phyloP scores from a whole-genome alignment of 2,113 vertebrate species.

The Odobenus rosmarus region DNA sequence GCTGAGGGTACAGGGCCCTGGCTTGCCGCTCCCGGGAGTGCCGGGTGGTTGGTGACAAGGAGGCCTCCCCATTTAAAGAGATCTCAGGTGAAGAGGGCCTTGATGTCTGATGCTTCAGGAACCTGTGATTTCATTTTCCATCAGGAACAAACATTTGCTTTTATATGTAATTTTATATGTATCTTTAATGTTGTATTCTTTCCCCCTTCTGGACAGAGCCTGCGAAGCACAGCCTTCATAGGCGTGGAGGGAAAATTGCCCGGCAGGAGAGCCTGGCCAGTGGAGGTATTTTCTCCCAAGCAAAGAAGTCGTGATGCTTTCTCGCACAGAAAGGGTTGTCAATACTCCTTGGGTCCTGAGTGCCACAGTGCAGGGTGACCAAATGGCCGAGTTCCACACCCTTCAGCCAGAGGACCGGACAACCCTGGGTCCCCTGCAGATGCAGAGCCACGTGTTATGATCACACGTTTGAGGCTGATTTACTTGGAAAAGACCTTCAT shows the following conservation, averaged over 20 bases:
- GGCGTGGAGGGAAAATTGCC: background rate
- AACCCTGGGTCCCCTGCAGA: background rate
- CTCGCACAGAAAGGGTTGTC: background rate
- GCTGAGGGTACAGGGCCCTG: background rate
- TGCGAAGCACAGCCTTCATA: background rate
- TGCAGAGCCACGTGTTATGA: rapidly evolving
- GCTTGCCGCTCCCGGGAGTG: background rate
- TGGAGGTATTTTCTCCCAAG: background rate
- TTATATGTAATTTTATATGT: background rate
- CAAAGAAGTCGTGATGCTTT: too few relatives aligned
- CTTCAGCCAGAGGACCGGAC: background rate
- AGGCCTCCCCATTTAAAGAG: background rate
- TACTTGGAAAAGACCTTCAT: too few relatives aligned
- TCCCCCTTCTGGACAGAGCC: background rate
- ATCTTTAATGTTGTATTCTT: background rate
- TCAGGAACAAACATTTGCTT: background rate
- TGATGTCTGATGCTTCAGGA: rapidly evolving
- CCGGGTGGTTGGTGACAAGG: background rate
- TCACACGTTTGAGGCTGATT: too few relatives aligned
- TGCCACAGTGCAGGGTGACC: background rate
- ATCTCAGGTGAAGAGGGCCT: background rate
- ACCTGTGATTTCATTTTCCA: background rate
- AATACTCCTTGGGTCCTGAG: background rate
- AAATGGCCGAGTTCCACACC: background rate
- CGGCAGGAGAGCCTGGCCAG: background rate